These are phyloP conservation scores for Anodontia alba DNA, from an alignment of 2,888 invertebrate genomes.

Conservation along the genomic window DNA sequence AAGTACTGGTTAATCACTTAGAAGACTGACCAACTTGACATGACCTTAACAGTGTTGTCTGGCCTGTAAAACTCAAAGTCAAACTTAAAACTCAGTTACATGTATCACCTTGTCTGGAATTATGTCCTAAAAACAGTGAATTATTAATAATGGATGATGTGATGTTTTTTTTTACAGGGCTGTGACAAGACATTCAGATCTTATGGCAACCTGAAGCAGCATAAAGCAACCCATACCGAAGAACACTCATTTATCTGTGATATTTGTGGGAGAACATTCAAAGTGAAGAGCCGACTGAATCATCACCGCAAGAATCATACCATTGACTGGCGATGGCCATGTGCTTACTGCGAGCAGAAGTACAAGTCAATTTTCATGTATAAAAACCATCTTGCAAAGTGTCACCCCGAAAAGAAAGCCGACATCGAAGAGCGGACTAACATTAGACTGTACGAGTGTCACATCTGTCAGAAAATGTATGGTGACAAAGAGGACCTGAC, in stretches of 20 bases:
- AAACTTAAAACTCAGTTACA: too few relatives aligned
- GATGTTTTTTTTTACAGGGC: constrained; percentile 27
- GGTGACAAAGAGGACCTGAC: constrained; percentile 59
- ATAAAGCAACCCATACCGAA: constrained; percentile 21
- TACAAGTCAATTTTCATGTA: constrained; percentile 58
- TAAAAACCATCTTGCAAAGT: constrained; percentile 55
- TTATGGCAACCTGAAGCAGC: constrained; percentile 56
- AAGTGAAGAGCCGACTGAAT: constrained; percentile 53
- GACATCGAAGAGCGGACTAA: constrained; percentile 47
- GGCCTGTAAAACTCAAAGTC: too few relatives aligned
- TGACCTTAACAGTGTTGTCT: too few relatives aligned
- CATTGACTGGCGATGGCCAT: constrained; percentile 49
- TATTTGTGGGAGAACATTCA: constrained; percentile 56
- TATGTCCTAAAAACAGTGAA: too few relatives aligned
- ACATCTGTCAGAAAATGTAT: constrained; percentile 50
- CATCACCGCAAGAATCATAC: constrained; percentile 56
- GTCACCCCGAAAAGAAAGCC: constrained; percentile 43
- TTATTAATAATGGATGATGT: too few relatives aligned
- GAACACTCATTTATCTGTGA: constrained; percentile 50
- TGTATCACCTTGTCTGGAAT: too few relatives aligned
- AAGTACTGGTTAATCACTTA: too few relatives aligned
- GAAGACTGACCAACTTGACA: too few relatives aligned
- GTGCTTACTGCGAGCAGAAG: constrained; percentile 48
- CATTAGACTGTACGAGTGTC: constrained; percentile 53
- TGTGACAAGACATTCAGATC: constrained; percentile 54